Evolutionary conservation across 2,888 invertebrate species (phyloP), one percentile per base, ranked within the genome.

Genomic region (Drosophila kambysellisi): DNA sequence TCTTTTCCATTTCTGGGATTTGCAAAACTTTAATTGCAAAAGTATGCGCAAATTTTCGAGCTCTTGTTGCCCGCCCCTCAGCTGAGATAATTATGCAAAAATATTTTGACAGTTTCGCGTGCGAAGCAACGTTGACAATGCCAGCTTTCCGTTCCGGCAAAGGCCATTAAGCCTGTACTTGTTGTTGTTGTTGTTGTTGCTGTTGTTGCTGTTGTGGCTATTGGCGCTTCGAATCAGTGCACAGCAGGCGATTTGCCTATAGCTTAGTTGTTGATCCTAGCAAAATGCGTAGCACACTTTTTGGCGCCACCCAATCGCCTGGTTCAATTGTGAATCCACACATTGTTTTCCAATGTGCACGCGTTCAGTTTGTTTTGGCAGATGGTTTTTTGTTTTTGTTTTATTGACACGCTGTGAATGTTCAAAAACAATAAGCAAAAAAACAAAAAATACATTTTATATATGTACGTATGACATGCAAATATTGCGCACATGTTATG

Each of bases 1-100:
- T 53, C 59, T 68, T 67, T 70, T 74, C 54, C 54, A 20, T 71
- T 70, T 64, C 62, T 35, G 46, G 53, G 52, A 70, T 63, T 71
- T 58, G 39, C 29, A 65, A 70, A 86, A 84, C 77, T 87, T 87
- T 82, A 87, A 87, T 88, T 87, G 79, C 78, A 69, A 87, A 81
- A 79, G 69, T 46, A 25, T 70, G 70, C 57, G 68, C 63, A 65
- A 39, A 32, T 51, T 52, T 20, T 20, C 2, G 33, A 15, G n/a
- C 6, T 5, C 29, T 15, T 30, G 1, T 25, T 25, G 25, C 25
- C 9, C n/a, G 57, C 52, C 50, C 59, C n/a, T 71, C 29, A 57
- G 61, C 59, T 52, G 20, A 73, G 57, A 81, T 88, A 85, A 86
- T 89, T 88, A 85, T 85, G 77, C 56, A 69, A 69, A 74, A 81